Evolutionary conservation across 2,797 vertebrate genomes (phyloP), one percentile per base, ranked within the genome.

Genomic region (Mus minutoides): DNA sequence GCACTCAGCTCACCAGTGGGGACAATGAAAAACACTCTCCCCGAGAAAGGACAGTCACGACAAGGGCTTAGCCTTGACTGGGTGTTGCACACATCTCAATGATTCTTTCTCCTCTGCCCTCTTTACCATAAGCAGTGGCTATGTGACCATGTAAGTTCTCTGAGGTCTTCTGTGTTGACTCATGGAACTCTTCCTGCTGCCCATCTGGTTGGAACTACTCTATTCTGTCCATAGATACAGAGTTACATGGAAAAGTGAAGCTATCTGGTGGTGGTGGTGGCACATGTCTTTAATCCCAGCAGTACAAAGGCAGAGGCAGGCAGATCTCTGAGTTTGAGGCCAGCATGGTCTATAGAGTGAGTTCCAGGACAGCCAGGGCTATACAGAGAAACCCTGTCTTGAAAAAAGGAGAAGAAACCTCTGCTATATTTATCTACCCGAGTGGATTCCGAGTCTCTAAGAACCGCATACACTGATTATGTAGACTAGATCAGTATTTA

Each of bases 11-110:
- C 14, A 9, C 16, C 3, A 24, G 3, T 2, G 3, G 1, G 1
- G 34, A 0, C 43, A n/a, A 10, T 19, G 43, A 24, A 37, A 37
- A 78, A 40, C 13, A 58, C 52, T 56, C 0, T 56, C 2, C 1
- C 13, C 58, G 46, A 71, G 77, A 60, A 10, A 1, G 2, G 3
- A 17, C 46, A 73, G 71, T 21, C 24, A 26, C 0, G 3, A 26
- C 16, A 1, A 14, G 17, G 21, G 11, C 2, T 80, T 31, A 77
- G 29, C n/a, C 9, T 43, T 1, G 16, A 83, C 3, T 26, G 31
- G 19, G 54, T 0, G 1, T 4, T 1, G 21, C 14, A 0, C 17
- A 2, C 13, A 26, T 4, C 40, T 64, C 69, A 19, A 3, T 14
- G 11, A 52, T 19, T 19, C 52, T 71, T 60, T 29, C 1, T 80